Evolutionary conservation across 2,888 invertebrate genomes (phyloP), one percentile per base, ranked within the genome.

Genomic region (Empis stercorea): DNA sequence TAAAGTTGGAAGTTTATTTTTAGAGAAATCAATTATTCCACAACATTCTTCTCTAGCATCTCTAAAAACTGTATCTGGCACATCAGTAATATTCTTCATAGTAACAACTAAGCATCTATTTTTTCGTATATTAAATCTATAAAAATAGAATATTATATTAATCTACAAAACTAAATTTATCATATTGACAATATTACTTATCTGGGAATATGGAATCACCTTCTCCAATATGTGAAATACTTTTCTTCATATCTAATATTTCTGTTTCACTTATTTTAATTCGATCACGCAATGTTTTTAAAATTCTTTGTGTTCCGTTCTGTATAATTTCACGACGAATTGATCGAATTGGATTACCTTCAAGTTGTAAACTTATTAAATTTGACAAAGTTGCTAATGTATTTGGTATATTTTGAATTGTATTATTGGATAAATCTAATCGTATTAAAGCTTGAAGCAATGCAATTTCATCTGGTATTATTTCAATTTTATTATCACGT

Each of bases 401-500:
- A 57, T 71, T 74, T n/a, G 87, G 85, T 51, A 87, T 68, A 54
- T 80, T 82, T 47, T 62, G 67, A 36, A 83, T 71, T 56, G 77
- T 78, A 63, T 93, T 93, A 66, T 88, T 88, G 10, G 86, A 83
- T 47, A 93, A 68, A 71, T 94, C 92, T 43, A 94, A 75, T 54
- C 89, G 76, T 58, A 86, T 83, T 41, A 93, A 70, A 56, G 80
- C 80, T 57, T 85, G 78, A 46, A 92, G 65, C 51, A 81, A 68
- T 13, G 80, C 77, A 57, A 92, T 79, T 65, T 88, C 84, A 52
- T 87, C 82, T 0, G 93, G 92, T 49, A 94, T 64, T 50, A 72
- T 64, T 58, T 76, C 74, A 40, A 94, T 73, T 68, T 86, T 80
- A 67, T 94, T 94, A 62, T 89, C 86, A 47, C 86, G 74, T 48